phyloP scores from a whole-genome alignment of 2,888 invertebrate genomes.

The Papilio elwesi region DNA sequence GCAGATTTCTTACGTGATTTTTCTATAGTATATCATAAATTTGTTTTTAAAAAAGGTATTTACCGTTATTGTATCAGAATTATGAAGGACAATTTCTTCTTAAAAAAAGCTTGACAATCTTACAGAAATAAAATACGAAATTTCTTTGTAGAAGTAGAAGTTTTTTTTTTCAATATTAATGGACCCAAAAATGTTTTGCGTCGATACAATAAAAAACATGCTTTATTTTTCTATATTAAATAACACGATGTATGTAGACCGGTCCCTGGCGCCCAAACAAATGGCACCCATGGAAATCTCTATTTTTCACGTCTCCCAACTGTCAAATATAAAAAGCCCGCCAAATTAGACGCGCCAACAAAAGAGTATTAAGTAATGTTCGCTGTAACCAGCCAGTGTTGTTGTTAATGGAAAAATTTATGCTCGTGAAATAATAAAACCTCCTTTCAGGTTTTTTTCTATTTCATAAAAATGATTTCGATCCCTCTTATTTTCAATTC shows the following conservation, averaged over 20 bases:
- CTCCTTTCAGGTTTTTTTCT: slow-evolving; percentile 41
- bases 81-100: no score
- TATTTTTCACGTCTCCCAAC: slow-evolving; percentile 50
- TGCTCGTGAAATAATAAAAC: slow-evolving; percentile 42
- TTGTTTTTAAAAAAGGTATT: no score
- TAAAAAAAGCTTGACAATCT: no score
- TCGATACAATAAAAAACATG: neutral
- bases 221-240: neutral
- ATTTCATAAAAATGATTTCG: slow-evolving; percentile 1
- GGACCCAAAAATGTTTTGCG: neutral
- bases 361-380: slow-evolving; percentile 54
- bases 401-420: slow-evolving; percentile 47
- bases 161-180: neutral
- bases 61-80: no score
- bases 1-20: no score
- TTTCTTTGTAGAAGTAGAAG: no score
- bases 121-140: no score
- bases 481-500: neutral
- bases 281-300: slow-evolving; percentile 38
- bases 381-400: slow-evolving; percentile 38
- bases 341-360: slow-evolving; percentile 51
- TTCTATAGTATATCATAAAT: no score
- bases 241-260: slow-evolving; percentile 14
- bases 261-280: slow-evolving; percentile 16
- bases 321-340: slow-evolving; percentile 51